Evolutionary conservation across 1,140 invertebrate genomes (phyloP), one percentile per base, ranked within the genome.

Genomic region (Hestina assimilis): DNA sequence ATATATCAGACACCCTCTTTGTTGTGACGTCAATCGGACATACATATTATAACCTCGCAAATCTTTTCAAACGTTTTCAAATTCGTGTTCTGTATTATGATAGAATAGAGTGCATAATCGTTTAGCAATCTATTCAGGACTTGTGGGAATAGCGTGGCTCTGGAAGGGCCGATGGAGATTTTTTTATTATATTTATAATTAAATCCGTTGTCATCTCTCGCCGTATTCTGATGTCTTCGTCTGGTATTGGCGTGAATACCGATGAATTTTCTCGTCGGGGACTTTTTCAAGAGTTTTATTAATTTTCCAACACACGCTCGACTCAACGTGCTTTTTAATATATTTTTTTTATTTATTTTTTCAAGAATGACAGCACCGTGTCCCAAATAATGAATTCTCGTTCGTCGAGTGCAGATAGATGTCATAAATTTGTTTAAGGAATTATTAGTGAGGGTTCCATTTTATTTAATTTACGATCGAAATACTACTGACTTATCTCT

Each of bases 141-240:
- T 53, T 50, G 48, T 41, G 46, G 51, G 45, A 52, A 55, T 56
- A 67, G 58, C 58, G 51, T 60, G 65, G 59, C 71, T 74, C 72
- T 65, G 59, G 66, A 72, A 85, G 80, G 83, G 83, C 79, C 78
- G 77, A 53, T 79, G 68, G 74, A 77, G 77, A 75, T 82, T 84
- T 83, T 57, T 87, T 87, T 87, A 86, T 83, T 83, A 86, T 83
- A 83, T 83, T 86, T 81, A 86, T 86, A 87, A 87, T 84, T 87
- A 87, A 87, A 84, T 83, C 83, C 74, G 73, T 79, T 87, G 79
- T 84, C 83, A 87, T 87, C 78, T 87, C 78, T 77, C 76, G 69
- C 66, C 69, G 72, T 74, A 75, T 73, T 69, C 69, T 73, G 67
- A 74, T 68, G 69, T 77, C 75, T 83, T 77, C 75, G 74, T 69